Evolutionary conservation across 2,113 vertebrate genomes (phyloP), one percentile per base, ranked within the genome.

Genomic region (Bubalus kerabau): DNA sequence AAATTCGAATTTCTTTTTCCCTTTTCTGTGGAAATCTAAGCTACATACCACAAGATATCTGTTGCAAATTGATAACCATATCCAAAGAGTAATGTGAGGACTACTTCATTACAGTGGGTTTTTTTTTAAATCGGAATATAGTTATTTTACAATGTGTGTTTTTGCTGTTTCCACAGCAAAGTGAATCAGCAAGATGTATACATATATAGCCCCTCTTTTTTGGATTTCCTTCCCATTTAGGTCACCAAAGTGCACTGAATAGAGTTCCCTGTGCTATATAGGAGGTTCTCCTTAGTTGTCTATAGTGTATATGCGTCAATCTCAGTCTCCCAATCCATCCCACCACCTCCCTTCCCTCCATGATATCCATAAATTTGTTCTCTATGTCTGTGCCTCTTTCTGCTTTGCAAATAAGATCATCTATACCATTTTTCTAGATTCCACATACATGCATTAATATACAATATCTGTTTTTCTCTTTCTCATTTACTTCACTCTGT

Each of bases 1-100:
- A 71, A 95, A 80, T 81, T 89, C 40, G 3, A 36, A 62, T 54
- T 50, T 81, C 67, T 71, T 74, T 40, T 80, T 82, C 7, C 16
- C 76, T 54, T 90, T 89, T 52, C 57, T 96, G 36, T 50, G 67
- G 52, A 96, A 40, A 94, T 56, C 32, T 81, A 91, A 97, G 48
- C 64, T 92, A 74, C 30, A 28, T 48, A 82, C 85, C 48, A 82
- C 59, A 86, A 71, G 46, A 48, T 32, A 95, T 43, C 43, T 87
- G 26, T 32, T 76, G 43, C 30, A 95, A 97, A 95, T 52, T 74
- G 57, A 71, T 76, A 91, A 54, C 54, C 81, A 91, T 12, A 95
- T 46, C 26, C 76, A 91, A 90, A 95, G 71, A 91, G 46, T 82
- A 64, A 59, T 23, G 28, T 23, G 67, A 89, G 28, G 30, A 64